Conservation (phyloP, 2,888 invertebrate genomes). For the Sphecodes monilicornis region DNA sequence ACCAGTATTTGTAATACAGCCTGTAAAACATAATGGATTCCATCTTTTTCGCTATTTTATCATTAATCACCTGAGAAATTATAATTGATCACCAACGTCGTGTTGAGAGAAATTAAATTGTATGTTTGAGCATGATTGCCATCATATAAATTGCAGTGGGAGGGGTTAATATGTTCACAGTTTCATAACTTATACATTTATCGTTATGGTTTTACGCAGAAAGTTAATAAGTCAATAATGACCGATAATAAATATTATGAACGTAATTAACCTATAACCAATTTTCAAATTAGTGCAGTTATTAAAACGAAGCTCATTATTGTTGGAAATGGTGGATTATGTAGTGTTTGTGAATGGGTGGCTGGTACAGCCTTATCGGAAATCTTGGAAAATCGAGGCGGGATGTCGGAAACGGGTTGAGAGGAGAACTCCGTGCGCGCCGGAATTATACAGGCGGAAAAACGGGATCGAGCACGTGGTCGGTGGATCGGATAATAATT, state of each 20-base stretch:
- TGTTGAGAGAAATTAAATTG: not conserved
- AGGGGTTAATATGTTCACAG: not conserved
- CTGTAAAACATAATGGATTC: not conserved
- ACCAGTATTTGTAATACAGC: not conserved
- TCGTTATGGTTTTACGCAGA: not conserved
- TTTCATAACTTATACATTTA: not conserved
- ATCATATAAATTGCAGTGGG: not conserved
- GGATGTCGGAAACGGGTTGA: too few relatives aligned
- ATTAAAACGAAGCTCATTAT: not conserved
- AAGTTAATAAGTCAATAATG: not conserved
- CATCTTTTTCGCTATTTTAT: not conserved
- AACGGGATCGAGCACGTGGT: too few relatives aligned
- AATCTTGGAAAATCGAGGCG: too few relatives aligned
- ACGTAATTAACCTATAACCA: not conserved
- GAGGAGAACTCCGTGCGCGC: too few relatives aligned
- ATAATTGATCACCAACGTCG: not conserved
- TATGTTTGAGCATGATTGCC: not conserved
- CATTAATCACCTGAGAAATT: not conserved
- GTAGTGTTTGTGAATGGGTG: too few relatives aligned
- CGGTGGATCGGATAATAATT: too few relatives aligned
- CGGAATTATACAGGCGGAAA: too few relatives aligned
- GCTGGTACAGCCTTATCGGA: too few relatives aligned
- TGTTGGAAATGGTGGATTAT: not conserved
- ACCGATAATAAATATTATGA: not conserved
- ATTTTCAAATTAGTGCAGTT: not conserved